Conservation (phyloP, 2,113 vertebrate species). For the Xenopus laevis region DNA sequence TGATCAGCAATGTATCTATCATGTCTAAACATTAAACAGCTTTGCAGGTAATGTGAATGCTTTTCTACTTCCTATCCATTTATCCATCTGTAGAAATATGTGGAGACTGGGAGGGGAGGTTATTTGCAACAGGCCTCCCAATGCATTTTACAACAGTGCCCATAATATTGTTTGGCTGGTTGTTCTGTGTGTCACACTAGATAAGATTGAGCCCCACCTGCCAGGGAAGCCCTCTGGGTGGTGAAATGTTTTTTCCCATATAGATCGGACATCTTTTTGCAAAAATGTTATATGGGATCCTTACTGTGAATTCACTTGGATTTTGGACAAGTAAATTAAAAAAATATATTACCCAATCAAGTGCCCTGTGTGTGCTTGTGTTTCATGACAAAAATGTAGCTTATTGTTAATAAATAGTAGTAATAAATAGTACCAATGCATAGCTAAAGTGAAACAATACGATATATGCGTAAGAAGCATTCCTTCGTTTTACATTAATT, state of each 20-base stretch:
- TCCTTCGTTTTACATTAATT: too few species aligned
- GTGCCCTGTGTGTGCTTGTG: background rate
- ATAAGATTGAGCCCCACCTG: background rate
- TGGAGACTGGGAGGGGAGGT: background rate
- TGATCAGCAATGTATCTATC: background rate
- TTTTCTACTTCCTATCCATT: conserved; percentile 1
- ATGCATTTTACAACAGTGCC: conserved; percentile 9
- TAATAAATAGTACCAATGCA: too few species aligned
- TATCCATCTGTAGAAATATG: background rate
- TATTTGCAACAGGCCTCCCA: background rate
- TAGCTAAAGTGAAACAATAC: too few species aligned
- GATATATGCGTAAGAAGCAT: too few species aligned
- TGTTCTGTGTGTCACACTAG: background rate
- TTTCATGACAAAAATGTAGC: too few species aligned
- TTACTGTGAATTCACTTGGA: conserved; percentile 34
- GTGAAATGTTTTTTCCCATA: background rate
- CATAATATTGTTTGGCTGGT: too few species aligned
- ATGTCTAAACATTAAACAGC: conserved; percentile 32
- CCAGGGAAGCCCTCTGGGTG: background rate
- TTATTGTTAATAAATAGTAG: too few species aligned
- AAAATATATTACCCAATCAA: conserved; percentile 3
- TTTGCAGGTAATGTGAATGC: conserved; percentile 10
- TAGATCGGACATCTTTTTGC: background rate
- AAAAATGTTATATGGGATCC: conserved; percentile 1
- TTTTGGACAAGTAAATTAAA: conserved; percentile 29